Percentiles rank a stretch among this genome's conserved stretches.
phyloP scores from a whole-genome alignment of 2,888 invertebrate genomes.

The Nowickia ferox region DNA sequence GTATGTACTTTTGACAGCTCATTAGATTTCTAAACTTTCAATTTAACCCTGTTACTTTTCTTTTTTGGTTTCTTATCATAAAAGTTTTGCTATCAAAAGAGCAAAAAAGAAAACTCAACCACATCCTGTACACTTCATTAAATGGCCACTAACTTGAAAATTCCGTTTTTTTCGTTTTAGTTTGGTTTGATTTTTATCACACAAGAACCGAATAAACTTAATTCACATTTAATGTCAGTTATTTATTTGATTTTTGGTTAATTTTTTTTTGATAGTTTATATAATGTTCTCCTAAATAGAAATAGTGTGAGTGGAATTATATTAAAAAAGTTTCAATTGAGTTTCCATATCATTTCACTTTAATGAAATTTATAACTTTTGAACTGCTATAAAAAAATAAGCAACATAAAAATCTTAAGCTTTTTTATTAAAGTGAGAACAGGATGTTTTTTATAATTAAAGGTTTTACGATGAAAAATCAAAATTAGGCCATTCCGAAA shows the following conservation, averaged over 20 bases:
- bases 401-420: too few relatives aligned
- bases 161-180: neutral
- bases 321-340: slow-evolving; percentile 49
- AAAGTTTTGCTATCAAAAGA: neutral
- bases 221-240: slow-evolving; percentile 38
- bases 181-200: slow-evolving; percentile 5
- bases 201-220: slow-evolving; percentile 4
- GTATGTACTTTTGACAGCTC: too few relatives aligned
- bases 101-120: neutral
- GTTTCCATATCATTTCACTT: slow-evolving; percentile 57
- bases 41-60: neutral
- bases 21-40: too few relatives aligned
- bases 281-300: neutral
- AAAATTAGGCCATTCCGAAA: too few relatives aligned
- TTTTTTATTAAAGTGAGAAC: too few relatives aligned
- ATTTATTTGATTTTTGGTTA: slow-evolving; percentile 48
- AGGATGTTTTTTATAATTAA: too few relatives aligned
- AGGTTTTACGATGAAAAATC: too few relatives aligned
- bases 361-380: slow-evolving; percentile 21
- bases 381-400: too few relatives aligned
- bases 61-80: neutral
- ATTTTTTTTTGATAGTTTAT: slow-evolving; percentile 16
- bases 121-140: slow-evolving; percentile 33
- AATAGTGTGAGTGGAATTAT: neutral
- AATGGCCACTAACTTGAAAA: slow-evolving; percentile 8